Base-by-base conservation (phyloP, 2,797 vertebrate genomes). In the Rhadinocentrus ornatus region DNA sequence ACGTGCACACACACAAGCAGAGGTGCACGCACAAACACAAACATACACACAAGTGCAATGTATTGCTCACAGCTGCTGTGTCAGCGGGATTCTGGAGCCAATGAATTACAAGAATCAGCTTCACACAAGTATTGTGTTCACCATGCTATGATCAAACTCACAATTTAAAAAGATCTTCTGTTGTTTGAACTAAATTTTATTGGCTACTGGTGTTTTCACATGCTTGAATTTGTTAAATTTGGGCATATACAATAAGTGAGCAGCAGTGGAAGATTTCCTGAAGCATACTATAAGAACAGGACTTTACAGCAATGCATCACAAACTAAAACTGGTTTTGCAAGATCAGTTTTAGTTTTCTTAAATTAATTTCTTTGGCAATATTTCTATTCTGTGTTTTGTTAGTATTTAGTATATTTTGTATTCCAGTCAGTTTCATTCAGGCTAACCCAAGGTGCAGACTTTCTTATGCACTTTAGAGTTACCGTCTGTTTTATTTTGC, bases 51-150 rank as follows among this genome's bases (percentile, higher is more conserved):
- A 70, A 52, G 10, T 27, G 1, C 32, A 20, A 69, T 53, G 80
- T 73, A 77, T 74, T 80, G 78, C 89, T 86, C 89, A 85, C 91
- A 91, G 90, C 91, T 93, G 91, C 89, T 91, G 87, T 91, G 91
- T 93, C 92, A 93, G 92, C 89, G 59, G 90, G 91, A 86, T 73
- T 84, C 86, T 59, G 80, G 67, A 77, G 66, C 80, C 68, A 71
- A 73, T 63, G 55, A 69, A 80, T 86, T 86, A 84, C 82, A 85
- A 81, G 86, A 91, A 89, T 88, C 87, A 84, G 84, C 77, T 73
- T 69, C 84, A 65, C 71, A 77, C 77, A 81, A 87, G 76, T 73
- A 79, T 80, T 78, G 67, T 80, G 61, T 72, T 84, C 31, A 62
- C 57, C 54, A 73, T 66, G 56, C 81, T 78, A 29, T 75, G 81